phyloP scores from a whole-genome alignment of 2,113 vertebrate genomes.

The Jaculus jaculus region DNA sequence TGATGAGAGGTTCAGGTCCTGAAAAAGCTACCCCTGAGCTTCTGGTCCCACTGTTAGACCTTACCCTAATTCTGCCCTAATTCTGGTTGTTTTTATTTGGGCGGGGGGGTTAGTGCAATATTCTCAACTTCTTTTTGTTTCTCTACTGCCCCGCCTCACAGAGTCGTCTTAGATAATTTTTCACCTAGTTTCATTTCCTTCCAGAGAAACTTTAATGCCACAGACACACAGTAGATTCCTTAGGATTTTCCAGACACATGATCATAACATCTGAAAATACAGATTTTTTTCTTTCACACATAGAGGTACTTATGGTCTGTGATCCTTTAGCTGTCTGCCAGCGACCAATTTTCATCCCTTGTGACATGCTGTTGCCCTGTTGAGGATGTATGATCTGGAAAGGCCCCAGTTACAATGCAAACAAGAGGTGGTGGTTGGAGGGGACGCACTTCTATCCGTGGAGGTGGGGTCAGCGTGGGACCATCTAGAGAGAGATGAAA shows the following conservation, averaged over 20 bases:
- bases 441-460: not conserved
- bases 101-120: too few relatives aligned
- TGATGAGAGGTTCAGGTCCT: not conserved
- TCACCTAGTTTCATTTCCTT: too few relatives aligned
- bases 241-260: not conserved
- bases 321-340: not conserved
- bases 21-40: not conserved
- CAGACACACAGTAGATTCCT: too few relatives aligned
- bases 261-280: too few relatives aligned
- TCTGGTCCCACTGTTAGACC: not conserved
- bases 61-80: not conserved
- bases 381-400: not conserved
- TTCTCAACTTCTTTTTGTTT: not conserved
- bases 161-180: not conserved
- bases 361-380: not conserved
- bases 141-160: not conserved
- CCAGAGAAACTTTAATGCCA: too few relatives aligned
- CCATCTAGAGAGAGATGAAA: not conserved
- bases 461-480: too few relatives aligned
- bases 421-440: not conserved
- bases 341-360: not conserved
- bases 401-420: not conserved
- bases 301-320: not conserved
- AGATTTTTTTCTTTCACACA: not conserved
- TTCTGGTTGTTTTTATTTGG: too few relatives aligned